Evolutionary conservation across 2,113 vertebrate species (phyloP).

Genomic region (Marcusenius ussheri): DNA sequence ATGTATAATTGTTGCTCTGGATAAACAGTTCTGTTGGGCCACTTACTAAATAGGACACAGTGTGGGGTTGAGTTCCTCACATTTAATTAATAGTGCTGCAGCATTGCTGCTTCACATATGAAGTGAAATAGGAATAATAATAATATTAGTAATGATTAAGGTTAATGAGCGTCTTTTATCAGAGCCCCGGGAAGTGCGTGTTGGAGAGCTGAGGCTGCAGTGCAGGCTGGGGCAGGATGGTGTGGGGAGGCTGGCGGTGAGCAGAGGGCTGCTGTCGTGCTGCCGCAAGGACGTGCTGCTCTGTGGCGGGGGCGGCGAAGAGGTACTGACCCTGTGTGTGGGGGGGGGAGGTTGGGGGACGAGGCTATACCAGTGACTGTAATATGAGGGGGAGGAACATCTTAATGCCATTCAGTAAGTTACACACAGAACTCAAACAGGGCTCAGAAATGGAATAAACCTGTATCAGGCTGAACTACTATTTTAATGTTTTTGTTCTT

Average conservation of each 20-base stretch:
- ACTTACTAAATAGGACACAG: background rate
- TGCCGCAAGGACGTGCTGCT: slow-evolving; percentile 61
- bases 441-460: background rate
- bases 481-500: background rate
- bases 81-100: background rate
- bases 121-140: background rate
- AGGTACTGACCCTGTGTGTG: slow-evolving; percentile 39
- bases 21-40: background rate
- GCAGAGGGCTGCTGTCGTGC: slow-evolving; percentile 70
- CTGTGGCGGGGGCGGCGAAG: slow-evolving; percentile 10
- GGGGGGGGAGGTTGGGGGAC: background rate
- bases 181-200: slow-evolving; percentile 52
- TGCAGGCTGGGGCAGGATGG: slow-evolving; percentile 38
- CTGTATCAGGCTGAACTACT: background rate
- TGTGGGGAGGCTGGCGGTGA: slow-evolving; percentile 60
- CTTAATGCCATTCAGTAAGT: background rate
- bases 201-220: slow-evolving; percentile 60
- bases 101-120: background rate
- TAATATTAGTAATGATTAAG: background rate
- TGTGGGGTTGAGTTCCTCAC: background rate
- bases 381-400: background rate
- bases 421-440: background rate
- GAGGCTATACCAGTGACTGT: background rate
- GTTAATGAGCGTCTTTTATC: slow-evolving; percentile 6
- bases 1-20: background rate